Percentiles rank a stretch among this genome's conserved stretches.
Conservation (phyloP, 92 coral and sea anemone genomes). For the Muricea muricata region DNA sequence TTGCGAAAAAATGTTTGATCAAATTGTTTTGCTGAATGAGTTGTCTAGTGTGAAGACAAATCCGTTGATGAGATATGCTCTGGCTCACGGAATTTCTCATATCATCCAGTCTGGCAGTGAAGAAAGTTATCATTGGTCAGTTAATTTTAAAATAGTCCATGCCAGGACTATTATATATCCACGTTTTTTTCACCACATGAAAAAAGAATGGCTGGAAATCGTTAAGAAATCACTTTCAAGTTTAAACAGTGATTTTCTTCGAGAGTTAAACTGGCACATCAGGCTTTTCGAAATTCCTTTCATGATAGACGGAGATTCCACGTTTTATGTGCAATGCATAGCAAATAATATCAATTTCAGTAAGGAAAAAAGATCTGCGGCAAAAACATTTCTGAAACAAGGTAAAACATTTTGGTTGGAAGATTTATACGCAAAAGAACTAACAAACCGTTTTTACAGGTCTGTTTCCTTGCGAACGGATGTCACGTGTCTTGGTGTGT, state of each 20-base stretch:
- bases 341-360: neutral
- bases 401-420: neutral
- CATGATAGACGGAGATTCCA: too few relatives aligned
- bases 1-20: conserved; percentile 1
- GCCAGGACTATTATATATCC: neutral
- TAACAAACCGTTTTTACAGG: neutral
- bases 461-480: neutral
- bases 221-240: neutral
- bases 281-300: neutral
- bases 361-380: neutral
- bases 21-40: neutral
- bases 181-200: neutral
- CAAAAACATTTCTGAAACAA: neutral
- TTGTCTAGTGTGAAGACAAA: neutral
- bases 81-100: conserved; percentile 28
- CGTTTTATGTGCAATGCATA: neutral
- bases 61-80: neutral
- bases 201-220: neutral
- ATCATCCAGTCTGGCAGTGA: neutral
- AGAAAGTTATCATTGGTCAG: neutral
- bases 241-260: neutral
- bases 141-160: conserved; percentile 16
- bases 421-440: neutral
- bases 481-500: neutral
- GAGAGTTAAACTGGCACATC: neutral